phyloP scores from a whole-genome alignment of 2,888 invertebrate genomes.

The Zygogramma bicolorata region DNA sequence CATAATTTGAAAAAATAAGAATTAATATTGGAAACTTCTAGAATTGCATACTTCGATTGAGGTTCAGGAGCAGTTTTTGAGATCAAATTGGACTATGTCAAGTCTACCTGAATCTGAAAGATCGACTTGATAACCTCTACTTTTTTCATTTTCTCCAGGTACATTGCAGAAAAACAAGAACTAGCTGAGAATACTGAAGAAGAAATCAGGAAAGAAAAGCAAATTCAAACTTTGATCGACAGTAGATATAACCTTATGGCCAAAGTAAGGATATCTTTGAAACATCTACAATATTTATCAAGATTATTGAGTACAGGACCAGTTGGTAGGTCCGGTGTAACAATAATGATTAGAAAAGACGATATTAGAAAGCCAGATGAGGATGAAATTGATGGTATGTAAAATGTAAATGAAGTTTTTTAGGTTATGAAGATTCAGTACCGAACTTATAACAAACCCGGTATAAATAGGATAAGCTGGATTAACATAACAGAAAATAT shows the following conservation, averaged over 20 bases:
- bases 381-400: conserved; percentile 54
- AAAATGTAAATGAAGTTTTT: background rate
- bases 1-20: too few relatives aligned
- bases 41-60: too few relatives aligned
- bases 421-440: too few relatives aligned
- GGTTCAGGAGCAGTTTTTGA: too few relatives aligned
- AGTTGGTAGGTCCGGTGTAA: background rate
- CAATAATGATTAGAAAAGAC: conserved; percentile 12
- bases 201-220: conserved; percentile 66
- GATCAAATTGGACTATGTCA: background rate
- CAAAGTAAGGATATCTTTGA: conserved; percentile 71
- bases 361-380: conserved; percentile 38
- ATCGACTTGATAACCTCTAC: too few relatives aligned
- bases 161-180: conserved; percentile 67
- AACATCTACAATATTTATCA: conserved; percentile 70
- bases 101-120: too few relatives aligned
- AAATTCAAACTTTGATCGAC: conserved; percentile 65
- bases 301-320: conserved; percentile 38
- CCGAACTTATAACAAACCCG: too few relatives aligned
- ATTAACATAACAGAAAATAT: too few relatives aligned
- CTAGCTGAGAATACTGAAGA: conserved; percentile 66
- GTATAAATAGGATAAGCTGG: too few relatives aligned
- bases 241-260: conserved; percentile 70
- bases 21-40: too few relatives aligned
- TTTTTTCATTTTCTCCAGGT: conserved; percentile 62